phyloP scores from a whole-genome alignment of 2,797 vertebrate species.

The Parotocinclus haroldoi region DNA sequence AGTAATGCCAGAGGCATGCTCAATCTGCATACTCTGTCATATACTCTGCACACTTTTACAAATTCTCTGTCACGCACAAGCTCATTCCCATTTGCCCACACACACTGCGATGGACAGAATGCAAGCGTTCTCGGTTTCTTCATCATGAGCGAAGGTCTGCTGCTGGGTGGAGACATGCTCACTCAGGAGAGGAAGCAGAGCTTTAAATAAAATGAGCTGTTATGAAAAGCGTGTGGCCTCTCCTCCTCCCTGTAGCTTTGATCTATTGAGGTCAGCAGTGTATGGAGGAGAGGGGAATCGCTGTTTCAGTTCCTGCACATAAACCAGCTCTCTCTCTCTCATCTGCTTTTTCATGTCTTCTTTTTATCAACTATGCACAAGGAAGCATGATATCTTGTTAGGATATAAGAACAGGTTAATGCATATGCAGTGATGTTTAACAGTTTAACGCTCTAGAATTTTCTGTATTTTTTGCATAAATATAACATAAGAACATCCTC shows the following conservation, averaged over 20 bases:
- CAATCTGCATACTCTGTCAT: slow-evolving; percentile 4
- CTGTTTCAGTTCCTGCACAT: not conserved
- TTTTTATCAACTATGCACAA: not conserved
- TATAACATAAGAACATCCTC: no score
- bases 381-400: no score
- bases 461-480: no score
- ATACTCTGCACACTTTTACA: not conserved
- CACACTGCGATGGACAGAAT: slow-evolving; percentile 19
- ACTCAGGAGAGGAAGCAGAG: slow-evolving; percentile 16
- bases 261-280: slow-evolving; percentile 10
- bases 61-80: not conserved
- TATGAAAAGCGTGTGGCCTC: slow-evolving; percentile 15
- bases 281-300: not conserved
- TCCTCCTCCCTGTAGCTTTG: slow-evolving; percentile 17
- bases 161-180: slow-evolving; percentile 1
- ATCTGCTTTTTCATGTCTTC: slow-evolving; percentile 36
- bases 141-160: slow-evolving; percentile 34
- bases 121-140: slow-evolving; percentile 43
- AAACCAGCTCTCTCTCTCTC: slow-evolving; percentile 28
- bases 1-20: not conserved
- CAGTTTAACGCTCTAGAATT: no score
- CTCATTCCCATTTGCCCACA: slow-evolving; percentile 1
- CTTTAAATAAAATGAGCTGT: slow-evolving; percentile 26
- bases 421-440: no score
- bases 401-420: no score